Evolutionary conservation across 2,888 invertebrate genomes (phyloP).

Genomic region (Halocaridina rubra): DNA sequence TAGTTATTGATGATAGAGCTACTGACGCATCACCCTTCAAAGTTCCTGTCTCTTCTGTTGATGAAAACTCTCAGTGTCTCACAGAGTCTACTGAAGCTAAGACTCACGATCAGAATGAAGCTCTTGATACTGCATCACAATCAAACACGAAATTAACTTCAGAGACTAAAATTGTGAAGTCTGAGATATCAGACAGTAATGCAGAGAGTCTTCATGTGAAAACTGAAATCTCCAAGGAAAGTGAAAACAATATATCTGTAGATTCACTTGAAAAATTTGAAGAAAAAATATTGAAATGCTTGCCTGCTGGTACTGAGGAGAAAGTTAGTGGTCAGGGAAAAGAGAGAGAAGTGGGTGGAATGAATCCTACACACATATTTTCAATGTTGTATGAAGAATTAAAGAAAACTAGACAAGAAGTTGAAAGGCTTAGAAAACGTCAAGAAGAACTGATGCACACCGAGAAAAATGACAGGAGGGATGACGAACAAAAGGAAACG

Average conservation of each 20-base stretch:
- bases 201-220: no score
- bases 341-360: constrained; percentile 18
- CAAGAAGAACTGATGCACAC: constrained; percentile 58
- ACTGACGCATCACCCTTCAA: neutral
- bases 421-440: constrained; percentile 48
- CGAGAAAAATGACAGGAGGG: constrained; percentile 40
- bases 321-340: neutral
- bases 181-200: no score
- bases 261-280: neutral
- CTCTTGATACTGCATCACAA: neutral
- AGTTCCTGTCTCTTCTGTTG: neutral
- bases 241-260: neutral
- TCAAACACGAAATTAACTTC: neutral
- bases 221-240: neutral
- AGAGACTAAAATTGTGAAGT: neutral
- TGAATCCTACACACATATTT: constrained; percentile 28
- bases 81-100: neutral
- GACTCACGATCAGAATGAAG: no score
- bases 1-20: neutral
- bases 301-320: neutral
- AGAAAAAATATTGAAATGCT: neutral
- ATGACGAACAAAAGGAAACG: constrained; percentile 42
- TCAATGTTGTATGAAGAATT: constrained; percentile 44
- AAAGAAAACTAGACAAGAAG: constrained; percentile 49
- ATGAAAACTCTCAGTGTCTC: no score